Base-by-base conservation (phyloP, 2,113 vertebrate genomes). In the Synodontis membranacea region DNA sequence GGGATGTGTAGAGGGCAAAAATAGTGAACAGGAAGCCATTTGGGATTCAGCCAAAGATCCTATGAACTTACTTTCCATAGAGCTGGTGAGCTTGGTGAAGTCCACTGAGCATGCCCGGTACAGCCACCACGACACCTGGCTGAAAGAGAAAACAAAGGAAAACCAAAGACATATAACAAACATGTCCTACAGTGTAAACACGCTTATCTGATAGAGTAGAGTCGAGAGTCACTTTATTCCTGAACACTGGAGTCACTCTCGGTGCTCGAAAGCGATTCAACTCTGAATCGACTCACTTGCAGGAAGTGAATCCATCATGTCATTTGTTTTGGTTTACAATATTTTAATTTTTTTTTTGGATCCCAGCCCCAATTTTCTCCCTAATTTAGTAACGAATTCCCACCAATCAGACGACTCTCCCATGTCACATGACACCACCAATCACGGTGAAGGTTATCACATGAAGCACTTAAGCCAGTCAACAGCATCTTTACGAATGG, bases 101-200 rank as follows among this genome's bases (percentile, higher is more conserved):
- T 85, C 98, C 98, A 90, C 95, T 97, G 76, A 98, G 92, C 96
- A 96, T 97, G 86, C 98, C 98, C 1, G 98, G 98, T 82, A 99
- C 96, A 80, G 96, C 98, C 79, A 99, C 98, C 0, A 97, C 91
- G 90, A 98, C 93, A 80, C 98, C 98, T 3, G 95, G 94, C 98
- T 99, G 91, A 82, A 94, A 90, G 58, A 81, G 25, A 4, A 6
- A 74, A 88, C 72, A 46, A n/a, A 60, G 21, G 31, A 23, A 23
- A 70, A 70, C 34, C 34, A 37, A 37, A 37, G 66, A 74, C 14
- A 42, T n/a, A 46, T n/a, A 48, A 7, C 42, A 7, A 75, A 72
- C 64, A n/a, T 1, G 2, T 46, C 23, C 19, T 25, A 66, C 12
- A 75, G 21, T 5, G 15, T 52, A 74, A 56, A 72, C 72, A 75